Evolutionary conservation across 2,888 invertebrate genomes (phyloP).

Genomic region (Zootermopsis nevadensis): DNA sequence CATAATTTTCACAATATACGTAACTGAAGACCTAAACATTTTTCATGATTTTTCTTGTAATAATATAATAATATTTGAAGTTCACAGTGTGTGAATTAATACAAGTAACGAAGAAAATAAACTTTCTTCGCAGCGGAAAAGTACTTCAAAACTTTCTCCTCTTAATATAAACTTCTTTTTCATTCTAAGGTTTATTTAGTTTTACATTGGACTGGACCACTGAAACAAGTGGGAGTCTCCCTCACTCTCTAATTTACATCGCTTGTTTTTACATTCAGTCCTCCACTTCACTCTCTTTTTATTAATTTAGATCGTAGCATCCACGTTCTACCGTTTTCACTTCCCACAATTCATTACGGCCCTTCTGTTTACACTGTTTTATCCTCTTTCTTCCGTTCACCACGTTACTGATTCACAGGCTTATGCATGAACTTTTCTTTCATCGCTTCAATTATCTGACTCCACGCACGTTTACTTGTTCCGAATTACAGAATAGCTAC

Average conservation of each 20-base stretch:
- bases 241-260: not conserved
- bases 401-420: slow-evolving; percentile 30
- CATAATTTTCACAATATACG: too few species aligned
- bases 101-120: too few species aligned
- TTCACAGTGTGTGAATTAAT: too few species aligned
- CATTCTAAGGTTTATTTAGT: not conserved
- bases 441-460: slow-evolving; percentile 33
- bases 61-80: too few species aligned
- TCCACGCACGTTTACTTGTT: slow-evolving; percentile 34
- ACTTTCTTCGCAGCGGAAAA: too few species aligned
- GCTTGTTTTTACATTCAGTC: not conserved
- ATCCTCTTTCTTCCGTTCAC: not conserved
- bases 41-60: too few species aligned
- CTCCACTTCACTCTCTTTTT: not conserved
- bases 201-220: not conserved
- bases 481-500: slow-evolving; percentile 30
- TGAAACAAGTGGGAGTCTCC: not conserved
- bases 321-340: slow-evolving; percentile 11
- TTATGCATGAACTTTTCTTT: slow-evolving; percentile 34
- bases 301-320: slow-evolving; percentile 14
- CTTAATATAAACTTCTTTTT: not conserved
- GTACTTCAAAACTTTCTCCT: not conserved
- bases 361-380: slow-evolving; percentile 15
- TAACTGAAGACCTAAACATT: too few species aligned
- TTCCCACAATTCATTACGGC: slow-evolving; percentile 37